Evolutionary conservation across 2,888 invertebrate species (phyloP), one percentile per base, ranked within the genome.

Genomic region (Hedychridium roseum): DNA sequence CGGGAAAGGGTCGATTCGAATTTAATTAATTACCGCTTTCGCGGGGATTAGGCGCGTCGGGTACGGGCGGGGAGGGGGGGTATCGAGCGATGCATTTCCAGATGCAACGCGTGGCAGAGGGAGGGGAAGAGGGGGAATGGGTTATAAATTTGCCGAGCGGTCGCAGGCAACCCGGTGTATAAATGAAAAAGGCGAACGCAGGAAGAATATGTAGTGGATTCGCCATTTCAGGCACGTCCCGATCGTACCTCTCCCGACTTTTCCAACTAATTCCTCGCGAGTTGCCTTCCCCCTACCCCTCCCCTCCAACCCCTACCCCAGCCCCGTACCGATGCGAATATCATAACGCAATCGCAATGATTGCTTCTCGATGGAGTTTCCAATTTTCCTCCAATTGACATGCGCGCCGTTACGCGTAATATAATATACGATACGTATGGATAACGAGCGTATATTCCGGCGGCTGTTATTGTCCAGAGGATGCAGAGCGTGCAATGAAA

Each of bases 161-260:
- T 21, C 35, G 11, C 12, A 11, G 17, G n/a, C 6, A 4, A 7
- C 28, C 3, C 3, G 6, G 28, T 3, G 40, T 52, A 54, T 50
- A 60, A 60, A 60, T 60, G 53, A 57, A 61, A 61, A 51, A 46
- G 49, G 32, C 35, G 43, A 43, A 45, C 40, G 31, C 48, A 39
- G 45, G 45, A 54, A 56, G 63, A 59, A 53, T 63, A 63, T 54
- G 53, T 43, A 56, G 56, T 42, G 56, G 46, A 37, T 53, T 63
- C 36, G 17, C 48, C 17, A 61, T 61, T 63, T 53, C 56, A 43
- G 28, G 48, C 61, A 61, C 63, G 61, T 61, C 36, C 45, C 30
- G 55, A 53, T 62, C 55, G 63, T 61, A 61, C 48, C 56, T 63
- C 57, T 52, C 42, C 34, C 35, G 40, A 50, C 53, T 50, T 56